phyloP scores from a whole-genome alignment of 2,888 invertebrate species.

The Craniophora ligustri region DNA sequence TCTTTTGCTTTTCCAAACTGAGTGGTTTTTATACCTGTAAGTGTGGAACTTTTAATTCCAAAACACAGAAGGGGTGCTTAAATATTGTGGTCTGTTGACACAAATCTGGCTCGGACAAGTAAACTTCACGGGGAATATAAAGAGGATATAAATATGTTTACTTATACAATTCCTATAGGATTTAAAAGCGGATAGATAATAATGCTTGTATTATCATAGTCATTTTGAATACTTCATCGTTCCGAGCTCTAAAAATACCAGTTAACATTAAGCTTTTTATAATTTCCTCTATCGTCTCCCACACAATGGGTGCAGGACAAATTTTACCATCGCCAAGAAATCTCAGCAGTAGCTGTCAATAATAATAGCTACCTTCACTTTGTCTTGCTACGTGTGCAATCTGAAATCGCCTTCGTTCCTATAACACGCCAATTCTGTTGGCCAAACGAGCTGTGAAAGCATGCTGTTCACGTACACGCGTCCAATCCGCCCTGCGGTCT shows the following conservation, averaged over 20 bases:
- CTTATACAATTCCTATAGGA: background rate
- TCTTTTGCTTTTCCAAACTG: constrained; percentile 52
- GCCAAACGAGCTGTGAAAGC: constrained; percentile 70
- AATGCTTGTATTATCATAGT: no score
- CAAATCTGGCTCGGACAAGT: constrained; percentile 28
- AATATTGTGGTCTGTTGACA: constrained; percentile 40
- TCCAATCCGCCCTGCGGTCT: constrained; percentile 58
- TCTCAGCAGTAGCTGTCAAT: constrained; percentile 59
- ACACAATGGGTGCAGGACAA: constrained; percentile 3
- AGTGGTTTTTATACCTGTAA: constrained; percentile 45
- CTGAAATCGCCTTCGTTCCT: constrained; percentile 68
- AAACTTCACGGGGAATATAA: background rate
- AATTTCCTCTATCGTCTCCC: background rate
- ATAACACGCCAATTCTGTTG: constrained; percentile 69
- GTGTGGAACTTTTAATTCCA: constrained; percentile 30
- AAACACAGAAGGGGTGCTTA: constrained; percentile 33
- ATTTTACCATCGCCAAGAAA: constrained; percentile 54
- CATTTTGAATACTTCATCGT: no score
- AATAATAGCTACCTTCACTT: constrained; percentile 69
- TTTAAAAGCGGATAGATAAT: background rate
- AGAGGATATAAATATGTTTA: constrained; percentile 8
- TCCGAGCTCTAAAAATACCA: no score
- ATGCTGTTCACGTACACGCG: constrained; percentile 75
- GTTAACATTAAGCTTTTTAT: background rate
- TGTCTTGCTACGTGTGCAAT: constrained; percentile 75